Conservation (phyloP, 2,797 vertebrate genomes). For the Adrianichthys oophorus region DNA sequence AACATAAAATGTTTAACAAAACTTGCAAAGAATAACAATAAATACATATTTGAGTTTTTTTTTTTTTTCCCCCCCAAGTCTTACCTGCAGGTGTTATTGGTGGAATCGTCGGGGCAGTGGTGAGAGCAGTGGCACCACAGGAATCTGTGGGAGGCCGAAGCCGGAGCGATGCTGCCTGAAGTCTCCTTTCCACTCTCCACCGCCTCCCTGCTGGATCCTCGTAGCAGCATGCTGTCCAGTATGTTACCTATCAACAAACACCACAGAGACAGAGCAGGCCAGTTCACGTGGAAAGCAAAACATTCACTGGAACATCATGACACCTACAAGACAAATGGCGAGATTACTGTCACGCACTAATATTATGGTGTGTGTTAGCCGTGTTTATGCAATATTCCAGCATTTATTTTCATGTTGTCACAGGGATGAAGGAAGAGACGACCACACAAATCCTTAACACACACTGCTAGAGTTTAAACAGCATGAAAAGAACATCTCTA, state of each 20-base stretch:
- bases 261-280: constrained; percentile 19
- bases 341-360: no score
- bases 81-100: constrained; percentile 94
- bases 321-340: not conserved
- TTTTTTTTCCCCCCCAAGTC: not conserved
- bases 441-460: no score
- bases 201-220: constrained; percentile 85
- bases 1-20: constrained; percentile 6
- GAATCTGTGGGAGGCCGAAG: constrained; percentile 80
- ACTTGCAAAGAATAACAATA: not conserved
- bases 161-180: constrained; percentile 80
- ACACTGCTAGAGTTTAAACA: no score
- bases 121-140: constrained; percentile 92
- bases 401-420: no score
- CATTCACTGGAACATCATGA: not conserved
- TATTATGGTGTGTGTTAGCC: no score
- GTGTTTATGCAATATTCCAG: no score
- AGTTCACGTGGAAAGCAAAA: constrained; percentile 14
- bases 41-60: no score
- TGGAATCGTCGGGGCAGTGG: constrained; percentile 91
- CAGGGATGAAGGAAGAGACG: no score
- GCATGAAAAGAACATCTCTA: no score
- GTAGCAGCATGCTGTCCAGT: constrained; percentile 86
- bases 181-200: constrained; percentile 82
- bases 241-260: constrained; percentile 73